Evolutionary conservation across 2,888 invertebrate genomes (phyloP), one percentile per base, ranked within the genome.

Genomic region (Sinodicranocentrus sp.): DNA sequence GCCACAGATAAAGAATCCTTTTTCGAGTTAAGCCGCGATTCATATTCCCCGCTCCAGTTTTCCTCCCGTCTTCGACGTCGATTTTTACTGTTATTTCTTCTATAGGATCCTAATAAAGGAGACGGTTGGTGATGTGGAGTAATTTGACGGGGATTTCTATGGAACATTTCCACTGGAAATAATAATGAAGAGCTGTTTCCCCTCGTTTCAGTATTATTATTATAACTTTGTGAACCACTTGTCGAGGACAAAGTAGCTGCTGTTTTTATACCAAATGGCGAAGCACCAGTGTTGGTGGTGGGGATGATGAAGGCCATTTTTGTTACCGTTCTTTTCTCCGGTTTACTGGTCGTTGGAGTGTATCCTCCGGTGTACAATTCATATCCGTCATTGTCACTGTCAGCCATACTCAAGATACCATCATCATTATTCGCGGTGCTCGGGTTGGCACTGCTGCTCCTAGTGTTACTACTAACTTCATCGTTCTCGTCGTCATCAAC

Each of bases 361-460:
- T 71, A 78, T 71, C 78, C 73, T 70, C 76, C 52, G 65, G 33
- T 43, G 71, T 70, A 77, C 78, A 80, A 84, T 83, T 84, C 80
- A 80, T 84, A 84, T 83, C 78, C 86, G 65, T 86, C 80, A 83
- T 84, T 83, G 83, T 86, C 86, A 61, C 76, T 80, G 84, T 82
- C 83, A 72, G 86, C 76, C 61, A 21, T 70, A 71, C 80, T 82
- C 73, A 59, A 39, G 71, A 33, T 63, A 82, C 67, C 80, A 57
- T 26, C 65, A 68, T 48, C 68, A 76, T 65, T 21, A 67, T 67
- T 44, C 57, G 23, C 48, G 21, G 65, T 43, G 5, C 43, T 67
- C 21, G 23, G 28, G 26, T 23, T 26, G 23, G 33, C 57, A 73
- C 61, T 25, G 65, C 44, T 57, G 48, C 65, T 63, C 57, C 25